Evolutionary conservation across 2,113 vertebrate genomes (phyloP).

Genomic region (Prietella phreatophila): DNA sequence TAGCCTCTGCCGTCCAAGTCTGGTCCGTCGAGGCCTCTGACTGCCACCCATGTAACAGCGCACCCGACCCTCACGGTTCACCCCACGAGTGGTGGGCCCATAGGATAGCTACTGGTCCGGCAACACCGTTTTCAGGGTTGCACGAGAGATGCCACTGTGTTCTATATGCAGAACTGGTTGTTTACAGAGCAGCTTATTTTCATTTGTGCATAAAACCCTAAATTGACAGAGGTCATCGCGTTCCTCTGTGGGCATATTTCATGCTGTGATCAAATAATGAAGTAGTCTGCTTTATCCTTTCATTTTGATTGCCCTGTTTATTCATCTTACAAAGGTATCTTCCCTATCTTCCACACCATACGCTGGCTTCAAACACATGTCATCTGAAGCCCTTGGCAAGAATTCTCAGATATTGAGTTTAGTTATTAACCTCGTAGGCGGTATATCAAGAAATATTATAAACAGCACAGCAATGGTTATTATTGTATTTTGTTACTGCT

Average conservation of each 20-base stretch:
- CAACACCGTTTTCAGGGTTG: conserved; percentile 62
- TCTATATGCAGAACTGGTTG: conserved; percentile 74
- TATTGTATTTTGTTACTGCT: not conserved
- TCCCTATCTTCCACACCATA: not conserved
- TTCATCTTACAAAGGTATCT: conserved; percentile 17
- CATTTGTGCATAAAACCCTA: conserved; percentile 73
- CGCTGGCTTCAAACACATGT: not conserved
- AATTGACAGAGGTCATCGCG: conserved; percentile 76
- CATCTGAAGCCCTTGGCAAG: not conserved
- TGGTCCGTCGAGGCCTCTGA: too few relatives aligned
- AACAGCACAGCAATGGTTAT: not conserved
- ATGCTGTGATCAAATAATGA: conserved; percentile 54
- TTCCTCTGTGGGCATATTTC: conserved; percentile 69
- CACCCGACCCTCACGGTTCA: too few relatives aligned
- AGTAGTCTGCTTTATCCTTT: conserved; percentile 20
- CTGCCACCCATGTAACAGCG: too few relatives aligned
- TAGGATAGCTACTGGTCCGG: conserved; percentile 66
- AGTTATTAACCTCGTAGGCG: conserved; percentile 2
- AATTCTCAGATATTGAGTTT: not conserved
- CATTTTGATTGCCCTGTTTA: conserved; percentile 3
- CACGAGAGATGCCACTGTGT: conserved; percentile 65
- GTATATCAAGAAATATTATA: conserved; percentile 12
- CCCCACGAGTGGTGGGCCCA: too few relatives aligned
- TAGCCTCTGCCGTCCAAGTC: too few relatives aligned
- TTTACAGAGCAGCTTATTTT: conserved; percentile 74